A percentile compares a stretch with the other conserved stretches of the same genome.
Evolutionary conservation across 2,797 vertebrate genomes (phyloP).

Genomic region (Sphenopsis melanotis): DNA sequence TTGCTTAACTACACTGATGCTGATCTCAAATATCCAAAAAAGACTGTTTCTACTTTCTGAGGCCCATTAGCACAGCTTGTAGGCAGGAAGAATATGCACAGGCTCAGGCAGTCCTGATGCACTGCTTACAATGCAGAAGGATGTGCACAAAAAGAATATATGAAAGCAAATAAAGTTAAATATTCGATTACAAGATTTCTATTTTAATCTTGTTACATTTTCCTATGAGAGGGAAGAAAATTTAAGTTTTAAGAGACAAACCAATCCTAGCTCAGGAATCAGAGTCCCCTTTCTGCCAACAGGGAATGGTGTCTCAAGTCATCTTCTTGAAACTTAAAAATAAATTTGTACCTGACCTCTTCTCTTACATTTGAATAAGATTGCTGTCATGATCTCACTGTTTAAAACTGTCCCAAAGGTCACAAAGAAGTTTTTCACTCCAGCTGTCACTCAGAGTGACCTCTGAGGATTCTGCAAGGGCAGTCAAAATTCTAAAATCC

Average conservation of each 20-base stretch:
- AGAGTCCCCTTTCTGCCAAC: neutral
- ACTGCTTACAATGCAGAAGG: neutral
- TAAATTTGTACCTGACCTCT: neutral
- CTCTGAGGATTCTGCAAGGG: neutral
- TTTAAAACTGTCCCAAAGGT: neutral
- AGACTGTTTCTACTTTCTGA: neutral
- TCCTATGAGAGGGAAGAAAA: neutral
- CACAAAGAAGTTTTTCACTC: neutral
- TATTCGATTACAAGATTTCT: neutral
- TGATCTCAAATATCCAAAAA: neutral
- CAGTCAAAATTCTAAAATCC: constrained; percentile 16
- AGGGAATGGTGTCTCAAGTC: neutral
- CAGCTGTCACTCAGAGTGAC: neutral
- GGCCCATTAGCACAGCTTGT: neutral
- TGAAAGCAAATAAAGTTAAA: neutral
- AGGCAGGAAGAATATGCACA: neutral
- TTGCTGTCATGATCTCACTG: neutral
- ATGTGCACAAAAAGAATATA: neutral
- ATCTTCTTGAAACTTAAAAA: constrained; percentile 5
- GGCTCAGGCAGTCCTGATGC: neutral
- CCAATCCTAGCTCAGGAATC: neutral
- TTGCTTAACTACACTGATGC: neutral
- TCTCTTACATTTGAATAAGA: neutral
- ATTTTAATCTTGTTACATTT: neutral
- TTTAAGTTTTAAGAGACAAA: neutral